phyloP scores from a whole-genome alignment of 1,140 invertebrate genomes.

The Bombyx mori region DNA sequence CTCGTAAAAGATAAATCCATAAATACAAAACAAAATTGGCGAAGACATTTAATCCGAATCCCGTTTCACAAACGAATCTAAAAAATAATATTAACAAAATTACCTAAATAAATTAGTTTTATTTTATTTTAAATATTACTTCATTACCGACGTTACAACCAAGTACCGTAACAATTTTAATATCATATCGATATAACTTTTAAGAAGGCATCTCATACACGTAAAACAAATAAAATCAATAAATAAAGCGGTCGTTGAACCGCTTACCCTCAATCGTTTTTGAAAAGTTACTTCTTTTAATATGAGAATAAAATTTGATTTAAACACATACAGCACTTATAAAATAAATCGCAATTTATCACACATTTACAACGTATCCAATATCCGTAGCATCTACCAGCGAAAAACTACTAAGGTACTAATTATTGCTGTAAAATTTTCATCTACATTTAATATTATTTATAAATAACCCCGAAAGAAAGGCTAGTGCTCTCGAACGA shows the following conservation, averaged over 20 bases:
- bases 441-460: slow-evolving; percentile 44
- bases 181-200: slow-evolving; percentile 64
- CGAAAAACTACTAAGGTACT: slow-evolving; percentile 57
- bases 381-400: slow-evolving; percentile 60
- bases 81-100: slow-evolving; percentile 42
- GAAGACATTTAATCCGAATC: slow-evolving; percentile 19
- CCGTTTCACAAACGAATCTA: slow-evolving; percentile 27
- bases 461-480: slow-evolving; percentile 53
- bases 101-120: slow-evolving; percentile 57
- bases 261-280: too few species aligned
- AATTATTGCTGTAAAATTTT: slow-evolving; percentile 67
- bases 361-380: slow-evolving; percentile 42
- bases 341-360: slow-evolving; percentile 55
- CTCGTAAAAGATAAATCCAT: slow-evolving; percentile 30
- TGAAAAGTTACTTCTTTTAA: too few species aligned
- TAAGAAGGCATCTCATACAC: slow-evolving; percentile 37
- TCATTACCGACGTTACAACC: slow-evolving; percentile 27
- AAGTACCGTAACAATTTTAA: slow-evolving; percentile 66
- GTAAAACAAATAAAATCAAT: slow-evolving; percentile 13
- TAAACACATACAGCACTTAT: slow-evolving; percentile 18
- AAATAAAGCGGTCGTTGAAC: too few species aligned
- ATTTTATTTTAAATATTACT: slow-evolving; percentile 38
- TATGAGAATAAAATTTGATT: too few species aligned
- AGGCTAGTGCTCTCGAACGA: slow-evolving; percentile 46
- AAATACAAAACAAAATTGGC: slow-evolving; percentile 25